A percentile compares a stretch with the other conserved stretches of the same genome.
Evolutionary conservation across 2,113 vertebrate species (phyloP).

Genomic region (Rhinopomastus cyanomelas): DNA sequence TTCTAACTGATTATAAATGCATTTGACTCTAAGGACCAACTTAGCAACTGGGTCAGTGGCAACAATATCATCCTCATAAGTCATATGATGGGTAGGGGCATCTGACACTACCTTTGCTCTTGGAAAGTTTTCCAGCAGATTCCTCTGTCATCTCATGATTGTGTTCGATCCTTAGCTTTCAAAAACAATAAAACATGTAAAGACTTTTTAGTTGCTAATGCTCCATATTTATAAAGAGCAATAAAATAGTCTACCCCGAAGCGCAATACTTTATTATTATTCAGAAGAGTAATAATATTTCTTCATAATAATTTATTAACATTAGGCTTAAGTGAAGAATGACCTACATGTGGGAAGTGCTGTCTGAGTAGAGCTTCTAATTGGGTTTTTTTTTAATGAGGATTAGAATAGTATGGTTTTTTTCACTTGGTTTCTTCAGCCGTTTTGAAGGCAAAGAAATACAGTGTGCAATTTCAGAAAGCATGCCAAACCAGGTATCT

Average conservation of each 20-base stretch:
- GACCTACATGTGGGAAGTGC: background rate
- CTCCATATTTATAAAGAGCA: constrained; percentile 14
- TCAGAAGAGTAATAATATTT: constrained; percentile 18
- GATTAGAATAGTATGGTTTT: background rate
- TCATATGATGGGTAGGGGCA: constrained; percentile 18
- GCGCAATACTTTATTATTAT: constrained; percentile 39
- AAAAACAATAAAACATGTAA: constrained; percentile 46
- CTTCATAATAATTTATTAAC: constrained; percentile 28
- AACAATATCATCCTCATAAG: constrained; percentile 6
- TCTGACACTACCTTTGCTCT: background rate
- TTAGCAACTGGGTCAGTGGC: constrained; percentile 20
- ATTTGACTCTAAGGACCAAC: constrained; percentile 35
- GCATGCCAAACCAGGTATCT: background rate
- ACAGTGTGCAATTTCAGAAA: background rate
- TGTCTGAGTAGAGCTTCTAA: background rate
- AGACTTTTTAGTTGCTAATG: constrained; percentile 13
- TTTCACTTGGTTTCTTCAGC: background rate
- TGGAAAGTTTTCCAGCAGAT: constrained; percentile 14
- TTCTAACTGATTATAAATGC: constrained; percentile 30
- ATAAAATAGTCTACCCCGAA: background rate
- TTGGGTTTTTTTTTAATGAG: background rate
- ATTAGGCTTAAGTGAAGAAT: constrained; percentile 9
- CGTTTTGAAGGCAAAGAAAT: background rate
- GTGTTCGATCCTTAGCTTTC: constrained; percentile 19
- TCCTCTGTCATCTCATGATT: constrained; percentile 7